Evolutionary conservation across 2,797 vertebrate genomes (phyloP), one percentile per base, ranked within the genome.

Genomic region (Sternotherus odoratus): DNA sequence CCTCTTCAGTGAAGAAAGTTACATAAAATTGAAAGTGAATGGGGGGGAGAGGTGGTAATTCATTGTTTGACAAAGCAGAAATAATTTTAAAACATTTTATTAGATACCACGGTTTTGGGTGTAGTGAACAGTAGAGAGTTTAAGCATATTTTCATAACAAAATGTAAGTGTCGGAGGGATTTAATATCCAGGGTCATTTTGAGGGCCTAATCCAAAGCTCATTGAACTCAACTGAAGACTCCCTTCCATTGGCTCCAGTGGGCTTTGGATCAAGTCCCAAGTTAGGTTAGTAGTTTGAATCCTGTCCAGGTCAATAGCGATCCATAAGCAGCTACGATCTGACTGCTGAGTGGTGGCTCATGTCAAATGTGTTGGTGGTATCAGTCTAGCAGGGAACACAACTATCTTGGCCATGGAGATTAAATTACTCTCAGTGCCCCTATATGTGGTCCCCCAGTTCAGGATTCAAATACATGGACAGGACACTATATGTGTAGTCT

Each of bases 21-120:
- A 90, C 75, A 88, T 75, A 85, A 92, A 96, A 95, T 92, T 95
- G 91, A 48, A 96, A 96, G 66, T 51, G 91, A 97, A 90, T 33
- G 36, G 43, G 36, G n/a, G 30, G 87, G 72, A 93, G 48, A 85
- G 83, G 66, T 81, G 92, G 49, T 78, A 85, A 74, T 63, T 49
- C 33, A 86, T 83, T 96, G 86, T 94, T 92, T 80, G 88, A 95
- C n/a, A 90, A 53, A 53, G 66, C 66, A 88, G 85, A 91, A 96
- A 48, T 87, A 79, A 87, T 87, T 79, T 84, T 33, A 48, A 75
- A 79, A 60, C 77, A 83, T 92, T 91, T 94, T 72, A 77, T 93
- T 95, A 91, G 90, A 87, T 53, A 72, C 85, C 33, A 19, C 36
- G 66, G 39, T 66, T 82, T 60, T 8, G 16, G 28, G 24, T 8